These are phyloP conservation scores for Cyanoderma ruficeps DNA, from an alignment of 2,113 vertebrate genomes.

Conservation along the genomic window DNA sequence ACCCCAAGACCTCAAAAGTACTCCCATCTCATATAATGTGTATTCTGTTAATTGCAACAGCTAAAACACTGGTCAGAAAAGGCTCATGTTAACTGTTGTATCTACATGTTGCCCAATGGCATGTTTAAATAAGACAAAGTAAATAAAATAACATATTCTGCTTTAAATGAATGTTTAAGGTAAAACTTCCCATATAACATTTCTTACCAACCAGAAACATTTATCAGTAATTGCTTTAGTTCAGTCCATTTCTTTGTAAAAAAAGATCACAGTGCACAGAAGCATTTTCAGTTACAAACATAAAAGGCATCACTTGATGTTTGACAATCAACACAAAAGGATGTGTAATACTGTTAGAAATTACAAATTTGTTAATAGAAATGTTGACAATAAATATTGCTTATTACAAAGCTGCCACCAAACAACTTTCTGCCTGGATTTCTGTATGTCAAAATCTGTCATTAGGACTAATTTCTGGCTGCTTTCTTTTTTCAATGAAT, in stretches of 20 bases:
- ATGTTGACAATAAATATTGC: not conserved
- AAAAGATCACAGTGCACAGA: not conserved
- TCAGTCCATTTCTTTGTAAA: not conserved
- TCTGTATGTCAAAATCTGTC: not conserved
- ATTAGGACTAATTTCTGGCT: not conserved
- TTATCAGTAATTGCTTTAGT: not conserved
- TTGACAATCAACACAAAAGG: constrained; percentile 12
- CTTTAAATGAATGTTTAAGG: not conserved
- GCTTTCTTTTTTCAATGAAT: not conserved
- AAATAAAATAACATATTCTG: not conserved
- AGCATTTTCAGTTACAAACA: not conserved
- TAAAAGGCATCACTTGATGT: not conserved
- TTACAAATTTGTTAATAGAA: not conserved
- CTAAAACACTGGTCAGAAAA: not conserved
- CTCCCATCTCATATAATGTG: not conserved
- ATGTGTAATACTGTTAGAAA: not conserved
- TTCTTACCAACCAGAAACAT: not conserved
- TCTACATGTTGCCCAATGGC: not conserved
- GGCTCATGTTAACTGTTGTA: not conserved
- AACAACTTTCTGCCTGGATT: not conserved
- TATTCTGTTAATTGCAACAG: not conserved
- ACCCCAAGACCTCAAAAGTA: not conserved
- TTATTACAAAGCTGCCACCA: not conserved
- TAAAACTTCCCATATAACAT: not conserved
- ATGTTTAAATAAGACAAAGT: not conserved